Evolutionary conservation across 2,113 vertebrate species (phyloP), one percentile per base, ranked within the genome.

Genomic region (Ophthalmolycus amberensis): DNA sequence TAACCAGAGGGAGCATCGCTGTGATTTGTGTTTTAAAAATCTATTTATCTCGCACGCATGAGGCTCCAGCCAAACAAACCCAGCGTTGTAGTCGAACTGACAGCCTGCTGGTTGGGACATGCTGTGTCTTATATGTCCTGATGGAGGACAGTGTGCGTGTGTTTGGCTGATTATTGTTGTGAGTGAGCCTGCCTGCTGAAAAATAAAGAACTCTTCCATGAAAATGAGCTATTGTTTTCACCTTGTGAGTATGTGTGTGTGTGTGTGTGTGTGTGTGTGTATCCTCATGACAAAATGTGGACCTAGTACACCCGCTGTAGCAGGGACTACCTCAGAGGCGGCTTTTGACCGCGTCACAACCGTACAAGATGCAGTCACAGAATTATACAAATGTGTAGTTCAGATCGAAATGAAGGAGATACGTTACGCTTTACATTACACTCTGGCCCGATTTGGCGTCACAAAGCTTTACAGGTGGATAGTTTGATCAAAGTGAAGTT

Each of bases 21-120:
- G 75, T 67, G 77, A 75, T 75, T 87, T 77, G 73, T 68, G 75
- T 79, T 79, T 81, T 25, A 68, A 44, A 83, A 82, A 87, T 89
- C 68, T 46, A 85, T 85, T 78, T 27, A 79, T 82, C 76, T 71
- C 67, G 44, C 71, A 71, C 12, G 65, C 62, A 72, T 22, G 76
- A 75, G 60, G 65, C 81, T 56, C 38, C 54, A 12, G 60, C 48
- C 37, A 40, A 80, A 82, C 46, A 75, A 85, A 66, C 38, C 77
- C 58, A 50, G 64, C 4, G 27, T 68, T 58, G 85, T 60, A 86
- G 58, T 75, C 25, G 60, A 79, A 48, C 68, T 60, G 76, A 76
- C 80, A 68, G 75, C 82, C 67, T 73, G 72, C 75, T 71, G 68
- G 38, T 71, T 52, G 34, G 80, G 34, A 77, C 71, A 71, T 3